Conservation (phyloP, 2,113 vertebrate species). For the Chlorocebus sabaeus region DNA sequence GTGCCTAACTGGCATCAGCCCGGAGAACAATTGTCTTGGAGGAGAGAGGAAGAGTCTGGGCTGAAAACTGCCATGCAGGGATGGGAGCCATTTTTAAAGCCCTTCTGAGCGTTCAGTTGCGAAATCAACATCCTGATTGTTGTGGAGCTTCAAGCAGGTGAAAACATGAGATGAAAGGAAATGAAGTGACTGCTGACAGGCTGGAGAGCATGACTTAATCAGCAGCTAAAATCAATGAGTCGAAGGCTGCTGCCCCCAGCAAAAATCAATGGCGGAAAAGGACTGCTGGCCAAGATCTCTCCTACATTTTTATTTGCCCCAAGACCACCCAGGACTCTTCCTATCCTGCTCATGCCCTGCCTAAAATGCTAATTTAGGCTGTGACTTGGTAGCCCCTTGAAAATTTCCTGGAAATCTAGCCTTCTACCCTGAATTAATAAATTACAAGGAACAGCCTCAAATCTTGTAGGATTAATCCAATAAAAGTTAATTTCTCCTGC, state of each 20-base stretch:
- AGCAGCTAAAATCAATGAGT: conserved; percentile 60
- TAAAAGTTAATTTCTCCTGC: neutral
- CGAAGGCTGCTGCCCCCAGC: conserved; percentile 60
- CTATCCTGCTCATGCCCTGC: neutral
- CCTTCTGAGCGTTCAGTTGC: neutral
- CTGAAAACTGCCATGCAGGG: neutral
- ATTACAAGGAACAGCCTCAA: neutral
- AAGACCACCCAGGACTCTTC: conserved; percentile 46
- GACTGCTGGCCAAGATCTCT: neutral
- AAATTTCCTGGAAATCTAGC: neutral
- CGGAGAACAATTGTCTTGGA: neutral
- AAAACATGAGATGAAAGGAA: conserved; percentile 54
- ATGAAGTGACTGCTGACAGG: conserved; percentile 54
- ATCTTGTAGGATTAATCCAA: neutral
- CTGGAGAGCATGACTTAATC: conserved; percentile 55
- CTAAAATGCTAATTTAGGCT: neutral
- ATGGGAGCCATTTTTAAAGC: conserved; percentile 24
- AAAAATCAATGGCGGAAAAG: conserved; percentile 61
- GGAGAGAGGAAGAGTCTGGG: neutral
- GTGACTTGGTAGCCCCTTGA: neutral
- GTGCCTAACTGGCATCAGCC: neutral
- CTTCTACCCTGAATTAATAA: neutral
- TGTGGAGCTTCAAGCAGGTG: conserved; percentile 18
- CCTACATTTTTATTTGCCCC: neutral
- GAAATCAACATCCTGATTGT: neutral